Evolutionary conservation across 1,140 invertebrate species (phyloP), one percentile per base, ranked within the genome.

Genomic region (Temnothorax curvispinosus): DNA sequence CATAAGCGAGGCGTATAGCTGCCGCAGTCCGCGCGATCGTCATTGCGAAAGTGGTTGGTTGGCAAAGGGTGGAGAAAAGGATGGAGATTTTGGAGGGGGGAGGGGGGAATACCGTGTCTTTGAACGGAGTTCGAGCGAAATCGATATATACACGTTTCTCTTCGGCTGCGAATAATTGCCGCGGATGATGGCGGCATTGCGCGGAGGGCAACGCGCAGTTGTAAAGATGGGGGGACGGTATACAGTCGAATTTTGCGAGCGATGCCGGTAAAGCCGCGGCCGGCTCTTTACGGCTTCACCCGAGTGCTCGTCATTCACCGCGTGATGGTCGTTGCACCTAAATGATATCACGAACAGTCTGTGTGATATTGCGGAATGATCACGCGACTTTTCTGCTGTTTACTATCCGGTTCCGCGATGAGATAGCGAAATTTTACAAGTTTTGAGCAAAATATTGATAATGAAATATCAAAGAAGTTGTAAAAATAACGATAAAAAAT

Each of bases 161-260:
- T 88, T 91, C 65, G 87, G 87, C 89, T 91, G 89, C 86, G 89
- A 90, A 91, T 91, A 91, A 91, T 91, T 90, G 89, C 65, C 62
- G 11, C 7, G 75, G 62, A 90, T 81, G 88, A 90, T 85, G 76
- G 88, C 41, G 69, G 69, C 44, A 67, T 13, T 13, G 38, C 38
- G n/a, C 38, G 60, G 65, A 60, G 69, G 75, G 60, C 47, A 8
- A 38, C 35, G 54, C 9, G 56, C 54, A 62, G 77, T 56, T 38
- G 27, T 58, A n/a, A 38, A 67, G 62, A 56, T 38, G 5, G 18
- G 38, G 15, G 35, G n/a, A 41, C 8, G 13, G 13, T 52, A 52
- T 8, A 32, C 27, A 44, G 13, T 15, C 18, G 44, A 44, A 85
- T 64, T 85, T 77, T 44, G 72, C 15, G 15, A 80, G 32, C 21